These are phyloP conservation scores for Meloidogyne floridensis DNA, from an alignment of 1,140 invertebrate species.

Conservation along the genomic window DNA sequence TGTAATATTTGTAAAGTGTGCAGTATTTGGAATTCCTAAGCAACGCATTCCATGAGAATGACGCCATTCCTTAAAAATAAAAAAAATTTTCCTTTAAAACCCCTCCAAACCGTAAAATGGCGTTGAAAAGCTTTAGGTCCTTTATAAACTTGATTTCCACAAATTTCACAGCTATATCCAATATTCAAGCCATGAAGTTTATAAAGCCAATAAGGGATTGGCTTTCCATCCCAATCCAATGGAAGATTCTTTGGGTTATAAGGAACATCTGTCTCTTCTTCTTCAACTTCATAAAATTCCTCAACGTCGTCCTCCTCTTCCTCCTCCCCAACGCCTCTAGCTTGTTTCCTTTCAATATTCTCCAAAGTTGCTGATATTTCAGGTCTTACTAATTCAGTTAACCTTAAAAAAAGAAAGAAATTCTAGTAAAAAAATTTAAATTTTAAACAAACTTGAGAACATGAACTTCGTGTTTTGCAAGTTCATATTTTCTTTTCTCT, in stretches of 20 bases:
- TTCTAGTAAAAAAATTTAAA: constrained; percentile 1
- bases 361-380: constrained; percentile 89
- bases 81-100: constrained; percentile 12
- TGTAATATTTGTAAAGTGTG: constrained; percentile 99
- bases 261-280: constrained; percentile 87
- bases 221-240: constrained; percentile 98
- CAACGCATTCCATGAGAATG: constrained; percentile 99
- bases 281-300: constrained; percentile 69
- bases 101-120: constrained; percentile 81
- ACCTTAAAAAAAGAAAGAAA: constrained; percentile 39
- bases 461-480: constrained; percentile 55
- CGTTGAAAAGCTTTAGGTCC: constrained; percentile 99
- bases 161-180: constrained; percentile 98
- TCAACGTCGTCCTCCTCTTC: constrained; percentile 74
- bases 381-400: constrained; percentile 67
- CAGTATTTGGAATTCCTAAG: constrained; percentile 97
- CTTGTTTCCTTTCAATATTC: constrained; percentile 96
- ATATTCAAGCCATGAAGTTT: constrained; percentile 98
- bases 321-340: constrained; percentile 91
- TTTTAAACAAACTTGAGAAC: constrained; percentile 32
- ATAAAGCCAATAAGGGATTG: constrained; percentile 94
- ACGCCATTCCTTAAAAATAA: constrained; percentile 80
- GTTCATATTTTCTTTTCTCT: constrained; percentile 68
- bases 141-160: constrained; percentile 93
- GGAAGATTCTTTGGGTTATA: constrained; percentile 99